Base-by-base conservation (phyloP, 2,113 vertebrate genomes). In the Macheiramphus alcinus region DNA sequence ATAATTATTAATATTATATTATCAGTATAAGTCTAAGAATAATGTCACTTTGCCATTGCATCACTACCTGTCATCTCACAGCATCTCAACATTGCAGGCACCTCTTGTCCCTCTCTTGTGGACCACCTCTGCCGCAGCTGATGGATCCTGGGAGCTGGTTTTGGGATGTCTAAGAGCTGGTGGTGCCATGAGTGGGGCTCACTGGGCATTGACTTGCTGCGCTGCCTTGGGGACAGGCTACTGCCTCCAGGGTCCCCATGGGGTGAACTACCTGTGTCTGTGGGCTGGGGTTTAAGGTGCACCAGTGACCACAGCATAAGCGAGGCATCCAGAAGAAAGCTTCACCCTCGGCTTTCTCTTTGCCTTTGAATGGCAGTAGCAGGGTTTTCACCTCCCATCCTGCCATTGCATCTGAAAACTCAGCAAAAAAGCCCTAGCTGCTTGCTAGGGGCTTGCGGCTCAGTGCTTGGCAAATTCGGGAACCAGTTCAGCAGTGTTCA, bases 211-310 rank as follows among this genome's bases (percentile, higher is more conserved):
- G 9, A 7, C 31, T 82, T 55, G 20, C 25, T 85, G 40, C 4
- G 1, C 38, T 17, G 47, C 43, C 9, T 63, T 4, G 3, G 42
- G 83, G 27, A 72, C 36, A 45, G 40, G 50, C 18, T 66, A 22
- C 67, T 63, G 52, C 34, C n/a, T 32, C 67, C 72, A n/a, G 22
- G 17, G 47, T 23, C 32, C 25, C 59, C 32, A 5, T 3, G 20
- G 27, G 16, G 13, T 1, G 6, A 56, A 5, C 16, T 16, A 38
- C 10, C 18, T 38, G 18, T 0, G 0, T 34, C 26, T 10, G 18
- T 34, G 27, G 4, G 16, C 13, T 67, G 63, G 18, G 25, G 7
- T 59, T 75, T 38, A 15, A 48, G 58, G 23, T n/a, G 53, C 23
- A 72, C 53, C 53, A 19, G 42, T 19, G 42, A 20, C 20, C 0